Conservation (phyloP, 2,888 invertebrate species). For the Acholoe squamosa region DNA sequence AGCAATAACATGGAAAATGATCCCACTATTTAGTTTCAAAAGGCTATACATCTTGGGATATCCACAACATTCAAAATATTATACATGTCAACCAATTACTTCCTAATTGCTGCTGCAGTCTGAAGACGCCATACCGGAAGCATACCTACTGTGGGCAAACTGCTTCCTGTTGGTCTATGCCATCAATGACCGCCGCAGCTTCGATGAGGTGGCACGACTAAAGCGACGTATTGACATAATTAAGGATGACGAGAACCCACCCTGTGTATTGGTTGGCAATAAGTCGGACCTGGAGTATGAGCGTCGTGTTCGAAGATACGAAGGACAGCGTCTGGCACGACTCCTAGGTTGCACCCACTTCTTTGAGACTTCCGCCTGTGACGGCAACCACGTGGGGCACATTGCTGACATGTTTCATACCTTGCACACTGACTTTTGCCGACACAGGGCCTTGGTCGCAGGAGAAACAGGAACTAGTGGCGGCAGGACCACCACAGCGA, state of each 20-base stretch:
- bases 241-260: not conserved
- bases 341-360: conserved; percentile 45
- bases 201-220: conserved; percentile 27
- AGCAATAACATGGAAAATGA: no score
- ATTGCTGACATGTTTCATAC: conserved; percentile 56
- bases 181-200: conserved; percentile 46
- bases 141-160: conserved; percentile 47
- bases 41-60: no score
- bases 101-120: not conserved
- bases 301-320: not conserved
- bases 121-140: conserved; percentile 25
- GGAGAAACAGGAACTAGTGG: conserved; percentile 11
- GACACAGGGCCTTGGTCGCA: conserved; percentile 2
- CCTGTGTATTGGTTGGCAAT: conserved; percentile 47
- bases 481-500: not conserved
- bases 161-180: conserved; percentile 58
- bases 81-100: no score
- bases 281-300: conserved; percentile 53
- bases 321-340: conserved; percentile 41
- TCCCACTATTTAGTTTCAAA: no score
- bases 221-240: conserved; percentile 23
- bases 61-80: no score
- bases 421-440: conserved; percentile 43
- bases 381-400: conserved; percentile 31
- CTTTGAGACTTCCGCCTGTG: conserved; percentile 57